These are phyloP conservation scores for Thymelicus acteon DNA, from an alignment of 2,888 invertebrate genomes.

Conservation along the genomic window DNA sequence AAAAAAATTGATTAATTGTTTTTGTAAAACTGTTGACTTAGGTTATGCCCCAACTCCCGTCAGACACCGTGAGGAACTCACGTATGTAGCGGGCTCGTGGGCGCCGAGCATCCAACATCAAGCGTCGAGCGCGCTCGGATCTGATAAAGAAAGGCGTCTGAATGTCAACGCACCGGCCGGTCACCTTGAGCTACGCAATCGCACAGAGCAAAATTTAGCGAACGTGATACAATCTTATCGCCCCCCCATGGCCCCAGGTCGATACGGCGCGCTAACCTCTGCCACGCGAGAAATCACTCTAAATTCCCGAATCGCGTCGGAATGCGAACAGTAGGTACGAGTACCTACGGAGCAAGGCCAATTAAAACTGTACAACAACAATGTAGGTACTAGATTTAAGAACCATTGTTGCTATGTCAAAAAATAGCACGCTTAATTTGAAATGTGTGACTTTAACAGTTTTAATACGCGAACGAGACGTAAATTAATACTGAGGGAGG, in stretches of 20 bases:
- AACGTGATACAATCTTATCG: constrained; percentile 58
- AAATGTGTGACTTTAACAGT: too few relatives aligned
- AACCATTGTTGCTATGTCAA: too few relatives aligned
- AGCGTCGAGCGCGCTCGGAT: constrained; percentile 54
- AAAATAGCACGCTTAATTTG: background rate
- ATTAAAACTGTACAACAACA: background rate
- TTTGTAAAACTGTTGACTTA: too few relatives aligned
- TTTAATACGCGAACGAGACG: too few relatives aligned
- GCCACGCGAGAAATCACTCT: constrained; percentile 5
- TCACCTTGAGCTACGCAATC: constrained; percentile 70
- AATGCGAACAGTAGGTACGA: background rate
- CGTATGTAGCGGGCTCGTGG: background rate
- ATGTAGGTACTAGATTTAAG: too few relatives aligned
- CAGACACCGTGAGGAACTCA: background rate
- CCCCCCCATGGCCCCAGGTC: constrained; percentile 36
- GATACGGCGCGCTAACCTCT: constrained; percentile 36
- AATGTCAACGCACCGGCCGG: constrained; percentile 79
- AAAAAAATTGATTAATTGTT: too few relatives aligned
- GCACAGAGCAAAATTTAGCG: constrained; percentile 65
- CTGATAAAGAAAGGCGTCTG: constrained; percentile 78
- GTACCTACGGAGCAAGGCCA: background rate
- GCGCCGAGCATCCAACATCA: too few relatives aligned
- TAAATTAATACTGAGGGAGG: too few relatives aligned
- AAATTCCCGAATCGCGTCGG: constrained; percentile 5
- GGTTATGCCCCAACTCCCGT: too few relatives aligned